Conservation (phyloP, 2,888 invertebrate species). For the Orthonevra nobilis region DNA sequence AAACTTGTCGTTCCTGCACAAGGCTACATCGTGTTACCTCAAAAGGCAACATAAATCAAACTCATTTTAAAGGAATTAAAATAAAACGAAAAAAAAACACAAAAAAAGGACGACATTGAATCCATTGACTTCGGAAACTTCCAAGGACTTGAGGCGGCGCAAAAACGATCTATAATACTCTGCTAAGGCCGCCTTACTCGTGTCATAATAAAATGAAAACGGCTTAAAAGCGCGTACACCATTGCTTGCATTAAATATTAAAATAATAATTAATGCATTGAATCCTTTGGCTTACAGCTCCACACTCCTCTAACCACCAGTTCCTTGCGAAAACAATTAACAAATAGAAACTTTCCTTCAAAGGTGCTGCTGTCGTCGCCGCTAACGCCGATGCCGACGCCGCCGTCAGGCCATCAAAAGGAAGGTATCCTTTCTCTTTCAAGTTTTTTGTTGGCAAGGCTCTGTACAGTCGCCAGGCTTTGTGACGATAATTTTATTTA, state of each 20-base stretch:
- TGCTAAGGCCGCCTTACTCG: background rate
- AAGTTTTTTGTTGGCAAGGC: constrained; percentile 1
- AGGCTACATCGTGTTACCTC: background rate
- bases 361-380: constrained; percentile 2
- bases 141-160: constrained; percentile 14
- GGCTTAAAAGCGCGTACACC: constrained; percentile 2
- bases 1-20: background rate
- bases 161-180: background rate
- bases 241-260: constrained; percentile 29
- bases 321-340: constrained; percentile 25
- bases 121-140: constrained; percentile 27
- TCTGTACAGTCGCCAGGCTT: too few species aligned
- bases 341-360: constrained; percentile 9
- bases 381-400: too few species aligned
- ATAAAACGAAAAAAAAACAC: constrained; percentile 3
- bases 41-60: constrained; percentile 27
- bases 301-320: background rate
- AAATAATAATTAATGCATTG: constrained; percentile 26
- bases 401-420: too few species aligned
- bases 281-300: background rate
- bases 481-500: constrained; percentile 47
- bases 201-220: constrained; percentile 17
- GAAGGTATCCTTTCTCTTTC: background rate
- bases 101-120: constrained; percentile 7
- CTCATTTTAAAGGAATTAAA: constrained; percentile 2